phyloP scores from a whole-genome alignment of 2,797 vertebrate genomes.

The Scleropages formosus region DNA sequence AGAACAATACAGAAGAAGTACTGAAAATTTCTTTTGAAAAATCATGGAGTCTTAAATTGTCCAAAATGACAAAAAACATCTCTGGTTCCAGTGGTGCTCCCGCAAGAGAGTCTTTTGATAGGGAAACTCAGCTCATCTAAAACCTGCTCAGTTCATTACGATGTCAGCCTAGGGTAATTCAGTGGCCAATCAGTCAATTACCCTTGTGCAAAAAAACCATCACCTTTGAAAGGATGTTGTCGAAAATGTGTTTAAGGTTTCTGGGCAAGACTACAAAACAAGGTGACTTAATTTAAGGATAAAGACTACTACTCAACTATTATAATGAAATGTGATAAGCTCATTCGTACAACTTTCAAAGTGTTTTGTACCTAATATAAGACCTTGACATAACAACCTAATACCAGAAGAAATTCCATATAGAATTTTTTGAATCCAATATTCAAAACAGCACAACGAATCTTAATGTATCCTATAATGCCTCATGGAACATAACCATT shows the following conservation, averaged over 20 bases:
- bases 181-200: slow-evolving; percentile 20
- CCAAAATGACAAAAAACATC: not conserved
- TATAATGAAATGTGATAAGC: no score
- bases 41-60: not conserved
- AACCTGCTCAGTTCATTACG: slow-evolving; percentile 14
- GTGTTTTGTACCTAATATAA: no score
- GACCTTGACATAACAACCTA: no score
- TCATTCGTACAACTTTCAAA: no score
- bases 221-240: slow-evolving; percentile 23
- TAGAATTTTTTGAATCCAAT: no score
- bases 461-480: no score
- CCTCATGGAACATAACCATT: no score
- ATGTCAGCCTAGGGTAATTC: slow-evolving; percentile 14
- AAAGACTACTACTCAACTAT: no score
- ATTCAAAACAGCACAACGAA: no score
- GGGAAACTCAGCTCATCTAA: not conserved
- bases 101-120: slow-evolving; percentile 7
- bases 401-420: no score
- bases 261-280: not conserved
- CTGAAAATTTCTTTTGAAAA: slow-evolving; percentile 5
- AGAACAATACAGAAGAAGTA: not conserved
- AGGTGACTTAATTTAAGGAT: no score
- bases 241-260: slow-evolving; percentile 7
- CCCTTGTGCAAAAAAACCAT: slow-evolving; percentile 19
- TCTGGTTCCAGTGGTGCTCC: slow-evolving; percentile 6